These are phyloP conservation scores for Ischnus inquisitorius DNA, from an alignment of 2,888 invertebrate genomes.

Conservation along the genomic window DNA sequence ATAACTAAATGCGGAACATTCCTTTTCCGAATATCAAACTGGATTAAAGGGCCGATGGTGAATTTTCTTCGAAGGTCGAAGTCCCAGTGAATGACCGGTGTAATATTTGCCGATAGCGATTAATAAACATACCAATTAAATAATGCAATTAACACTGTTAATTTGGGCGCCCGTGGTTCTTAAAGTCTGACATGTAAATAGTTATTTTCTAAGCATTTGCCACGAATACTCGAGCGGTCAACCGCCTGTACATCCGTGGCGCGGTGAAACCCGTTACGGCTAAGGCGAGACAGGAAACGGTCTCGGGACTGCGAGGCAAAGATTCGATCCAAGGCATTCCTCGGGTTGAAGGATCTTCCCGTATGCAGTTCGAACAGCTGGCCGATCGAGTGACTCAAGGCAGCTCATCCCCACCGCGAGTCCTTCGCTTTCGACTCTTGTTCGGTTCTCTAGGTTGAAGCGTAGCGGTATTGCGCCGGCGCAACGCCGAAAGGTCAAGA, in stretches of 20 bases:
- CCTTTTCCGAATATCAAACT: too few relatives aligned
- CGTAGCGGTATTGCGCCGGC: background rate
- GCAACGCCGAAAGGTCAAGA: background rate
- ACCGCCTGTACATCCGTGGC: background rate
- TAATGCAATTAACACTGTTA: too few relatives aligned
- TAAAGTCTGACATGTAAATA: too few relatives aligned
- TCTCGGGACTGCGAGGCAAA: background rate
- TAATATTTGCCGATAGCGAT: too few relatives aligned
- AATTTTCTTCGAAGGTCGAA: too few relatives aligned
- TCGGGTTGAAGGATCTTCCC: constrained; percentile 47
- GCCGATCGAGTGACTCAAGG: background rate
- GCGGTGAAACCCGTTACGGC: background rate
- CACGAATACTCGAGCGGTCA: too few relatives aligned
- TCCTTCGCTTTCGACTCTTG: background rate
- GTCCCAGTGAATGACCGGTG: too few relatives aligned
- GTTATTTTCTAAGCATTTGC: too few relatives aligned
- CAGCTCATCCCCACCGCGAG: background rate
- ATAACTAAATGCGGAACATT: too few relatives aligned
- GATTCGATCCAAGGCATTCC: constrained; percentile 1
- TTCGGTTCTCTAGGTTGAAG: constrained; percentile 7
- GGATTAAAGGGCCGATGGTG: too few relatives aligned
- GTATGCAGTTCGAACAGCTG: constrained; percentile 20
- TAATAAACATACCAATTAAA: too few relatives aligned
- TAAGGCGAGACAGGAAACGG: constrained; percentile 15
- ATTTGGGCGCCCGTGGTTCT: too few relatives aligned